Evolutionary conservation across 2,113 vertebrate species (phyloP).

Genomic region (Strix uralensis): DNA sequence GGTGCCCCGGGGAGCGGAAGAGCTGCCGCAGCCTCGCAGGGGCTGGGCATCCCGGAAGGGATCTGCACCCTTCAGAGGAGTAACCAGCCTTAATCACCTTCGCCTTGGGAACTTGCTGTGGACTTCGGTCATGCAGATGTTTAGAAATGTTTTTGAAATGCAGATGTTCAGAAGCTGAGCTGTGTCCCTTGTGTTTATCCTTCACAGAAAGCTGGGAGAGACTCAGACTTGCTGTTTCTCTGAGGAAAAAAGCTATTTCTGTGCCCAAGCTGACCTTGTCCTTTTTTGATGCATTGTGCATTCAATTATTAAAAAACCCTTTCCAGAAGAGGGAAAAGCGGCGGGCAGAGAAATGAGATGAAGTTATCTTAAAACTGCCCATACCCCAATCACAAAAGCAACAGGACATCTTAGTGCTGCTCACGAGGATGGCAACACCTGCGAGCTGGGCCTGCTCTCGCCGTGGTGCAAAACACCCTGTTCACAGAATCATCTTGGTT

Average conservation of each 20-base stretch:
- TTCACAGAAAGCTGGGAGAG: neutral
- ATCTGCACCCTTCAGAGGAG: neutral
- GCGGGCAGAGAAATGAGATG: neutral
- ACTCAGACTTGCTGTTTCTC: neutral
- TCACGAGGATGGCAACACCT: neutral
- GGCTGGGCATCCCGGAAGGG: neutral
- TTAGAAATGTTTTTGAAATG: neutral
- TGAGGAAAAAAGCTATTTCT: neutral
- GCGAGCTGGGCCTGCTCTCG: neutral
- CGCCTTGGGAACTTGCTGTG: neutral
- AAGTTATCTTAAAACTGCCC: neutral
- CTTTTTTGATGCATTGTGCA: neutral
- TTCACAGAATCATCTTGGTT: neutral
- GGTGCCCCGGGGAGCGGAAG: neutral
- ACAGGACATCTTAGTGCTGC: neutral
- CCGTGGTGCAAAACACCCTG: slow-evolving; percentile 29
- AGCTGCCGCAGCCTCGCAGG: neutral
- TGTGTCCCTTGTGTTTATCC: neutral
- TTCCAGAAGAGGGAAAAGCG: neutral
- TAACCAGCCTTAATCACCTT: neutral
- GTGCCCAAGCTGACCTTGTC: neutral
- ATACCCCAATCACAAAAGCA: neutral
- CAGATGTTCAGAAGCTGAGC: neutral
- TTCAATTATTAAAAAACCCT: neutral
- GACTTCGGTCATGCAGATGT: neutral